phyloP scores from a whole-genome alignment of 2,113 vertebrate species.

The Saguinus imperator region DNA sequence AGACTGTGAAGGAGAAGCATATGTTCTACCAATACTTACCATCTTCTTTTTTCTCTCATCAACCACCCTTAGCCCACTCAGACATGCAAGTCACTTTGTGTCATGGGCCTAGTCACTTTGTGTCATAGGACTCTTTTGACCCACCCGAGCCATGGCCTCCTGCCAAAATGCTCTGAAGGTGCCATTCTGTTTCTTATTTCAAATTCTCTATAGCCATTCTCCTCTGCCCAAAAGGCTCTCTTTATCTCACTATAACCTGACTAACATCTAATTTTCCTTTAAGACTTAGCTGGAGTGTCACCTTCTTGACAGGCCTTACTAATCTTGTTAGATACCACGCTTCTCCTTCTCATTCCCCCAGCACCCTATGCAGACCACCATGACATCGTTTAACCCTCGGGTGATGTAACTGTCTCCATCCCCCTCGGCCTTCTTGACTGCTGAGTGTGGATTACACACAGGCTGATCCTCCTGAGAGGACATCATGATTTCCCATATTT shows the following conservation, averaged over 20 bases:
- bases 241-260: not conserved
- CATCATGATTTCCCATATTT: not conserved
- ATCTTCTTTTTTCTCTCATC: not conserved
- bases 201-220: not conserved
- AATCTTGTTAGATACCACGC: not conserved
- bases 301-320: not conserved
- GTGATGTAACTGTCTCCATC: not conserved
- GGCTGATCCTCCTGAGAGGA: not conserved
- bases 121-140: not conserved
- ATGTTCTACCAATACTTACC: rapidly evolving
- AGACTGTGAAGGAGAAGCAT: not conserved
- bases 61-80: not conserved
- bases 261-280: not conserved
- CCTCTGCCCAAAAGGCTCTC: not conserved
- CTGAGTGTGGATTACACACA: not conserved
- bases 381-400: not conserved
- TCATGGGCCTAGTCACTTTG: not conserved
- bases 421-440: not conserved
- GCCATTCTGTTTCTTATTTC: not conserved
- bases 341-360: not conserved
- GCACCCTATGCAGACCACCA: rapidly evolving
- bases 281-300: not conserved
- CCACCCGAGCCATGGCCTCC: rapidly evolving
- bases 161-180: not conserved
- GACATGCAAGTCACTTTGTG: not conserved